These are phyloP conservation scores for Aratinga solstitialis DNA, from an alignment of 2,797 vertebrate genomes.

Conservation along the genomic window DNA sequence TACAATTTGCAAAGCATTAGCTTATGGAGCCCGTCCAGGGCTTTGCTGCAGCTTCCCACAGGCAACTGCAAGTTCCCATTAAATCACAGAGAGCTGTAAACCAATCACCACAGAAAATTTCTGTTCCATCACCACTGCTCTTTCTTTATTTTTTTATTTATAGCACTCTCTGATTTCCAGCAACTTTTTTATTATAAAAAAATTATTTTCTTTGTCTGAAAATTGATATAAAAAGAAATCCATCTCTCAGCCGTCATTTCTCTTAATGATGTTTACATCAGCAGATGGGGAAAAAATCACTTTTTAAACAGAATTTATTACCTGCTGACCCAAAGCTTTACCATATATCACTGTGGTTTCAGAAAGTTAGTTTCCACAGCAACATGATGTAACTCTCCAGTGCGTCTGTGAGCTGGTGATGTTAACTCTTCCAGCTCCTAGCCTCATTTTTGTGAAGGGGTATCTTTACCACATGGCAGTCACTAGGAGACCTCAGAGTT, in stretches of 20 bases:
- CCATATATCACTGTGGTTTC: conserved; percentile 70
- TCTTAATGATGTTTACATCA: conserved; percentile 79
- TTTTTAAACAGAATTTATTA: conserved; percentile 83
- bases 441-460: background rate
- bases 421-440: conserved; percentile 68
- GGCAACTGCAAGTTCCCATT: conserved; percentile 37
- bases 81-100: conserved; percentile 58
- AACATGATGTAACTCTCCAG: conserved; percentile 71
- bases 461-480: background rate
- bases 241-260: conserved; percentile 71
- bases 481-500: background rate
- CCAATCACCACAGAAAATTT: conserved; percentile 62
- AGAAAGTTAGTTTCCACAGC: conserved; percentile 80
- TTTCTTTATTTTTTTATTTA: conserved; percentile 70
- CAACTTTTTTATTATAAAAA: conserved; percentile 57
- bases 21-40: background rate
- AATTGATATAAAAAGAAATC: conserved; percentile 72
- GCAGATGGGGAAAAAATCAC: conserved; percentile 76
- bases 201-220: conserved; percentile 69
- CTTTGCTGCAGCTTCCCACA: conserved; percentile 36
- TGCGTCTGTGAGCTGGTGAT: background rate
- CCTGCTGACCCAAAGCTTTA: conserved; percentile 78
- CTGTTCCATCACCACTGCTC: conserved; percentile 51
- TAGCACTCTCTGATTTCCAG: conserved; percentile 53
- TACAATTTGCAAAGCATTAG: background rate